A percentile compares a stretch with the other conserved stretches of the same genome.
phyloP scores from a whole-genome alignment of 37 sponge, comb jelly and placozoan genomes.

The Agelas oroides region DNA sequence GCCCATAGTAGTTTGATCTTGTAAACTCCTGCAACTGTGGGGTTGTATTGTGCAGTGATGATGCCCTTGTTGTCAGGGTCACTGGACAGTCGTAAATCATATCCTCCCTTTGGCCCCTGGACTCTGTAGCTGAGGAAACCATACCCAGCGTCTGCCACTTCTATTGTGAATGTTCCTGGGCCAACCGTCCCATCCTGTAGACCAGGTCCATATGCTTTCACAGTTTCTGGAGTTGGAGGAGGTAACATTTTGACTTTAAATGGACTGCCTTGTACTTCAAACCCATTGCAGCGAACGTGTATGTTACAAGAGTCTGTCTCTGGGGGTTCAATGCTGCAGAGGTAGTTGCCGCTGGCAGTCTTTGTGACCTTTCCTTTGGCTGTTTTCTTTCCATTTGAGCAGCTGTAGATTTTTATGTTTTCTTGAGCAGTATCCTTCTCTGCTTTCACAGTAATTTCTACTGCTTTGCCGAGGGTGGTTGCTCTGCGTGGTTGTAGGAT shows the following conservation, averaged over 20 bases:
- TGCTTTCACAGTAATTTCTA: slow-evolving; percentile 36
- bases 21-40: slow-evolving; percentile 65
- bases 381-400: slow-evolving; percentile 6
- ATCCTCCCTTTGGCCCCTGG: slow-evolving; percentile 81
- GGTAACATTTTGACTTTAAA: slow-evolving; percentile 65
- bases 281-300: slow-evolving; percentile 71
- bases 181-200: slow-evolving; percentile 64
- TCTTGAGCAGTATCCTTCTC: slow-evolving; percentile 24
- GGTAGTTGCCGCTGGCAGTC: slow-evolving; percentile 23
- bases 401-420: neutral
- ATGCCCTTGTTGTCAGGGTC: slow-evolving; percentile 37
- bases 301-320: slow-evolving; percentile 71
- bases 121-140: slow-evolving; percentile 71
- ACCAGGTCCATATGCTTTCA: slow-evolving; percentile 59
- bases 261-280: slow-evolving; percentile 78
- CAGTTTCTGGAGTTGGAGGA: slow-evolving; percentile 76
- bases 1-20: slow-evolving; percentile 73
- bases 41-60: slow-evolving; percentile 76
- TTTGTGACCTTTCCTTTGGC: slow-evolving; percentile 33
- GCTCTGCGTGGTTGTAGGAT: slow-evolving; percentile 27
- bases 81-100: slow-evolving; percentile 62
- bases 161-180: slow-evolving; percentile 57
- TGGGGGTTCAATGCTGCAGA: slow-evolving; percentile 13
- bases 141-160: slow-evolving; percentile 75
- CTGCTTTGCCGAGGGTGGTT: slow-evolving; percentile 31